Conservation (phyloP, 2,113 vertebrate genomes). For the Campylomormyrus tamandua region DNA sequence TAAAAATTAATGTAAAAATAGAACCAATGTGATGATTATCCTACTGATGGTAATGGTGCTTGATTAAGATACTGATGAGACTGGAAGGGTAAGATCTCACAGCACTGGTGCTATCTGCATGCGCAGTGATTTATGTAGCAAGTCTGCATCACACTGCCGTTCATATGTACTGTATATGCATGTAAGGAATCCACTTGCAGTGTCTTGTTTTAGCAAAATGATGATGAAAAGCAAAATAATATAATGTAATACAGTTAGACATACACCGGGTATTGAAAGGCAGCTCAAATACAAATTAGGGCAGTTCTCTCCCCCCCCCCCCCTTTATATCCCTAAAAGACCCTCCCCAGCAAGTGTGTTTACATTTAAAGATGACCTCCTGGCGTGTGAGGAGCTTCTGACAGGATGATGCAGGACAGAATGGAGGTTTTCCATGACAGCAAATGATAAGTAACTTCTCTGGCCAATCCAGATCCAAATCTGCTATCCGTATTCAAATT, state of each 20-base stretch:
- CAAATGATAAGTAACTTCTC: neutral
- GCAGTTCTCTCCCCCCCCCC: neutral
- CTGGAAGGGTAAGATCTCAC: neutral
- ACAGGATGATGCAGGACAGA: neutral
- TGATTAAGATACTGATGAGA: slow-evolving; percentile 10
- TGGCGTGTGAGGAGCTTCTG: neutral
- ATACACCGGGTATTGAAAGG: neutral
- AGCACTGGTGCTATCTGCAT: neutral
- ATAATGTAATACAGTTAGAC: neutral
- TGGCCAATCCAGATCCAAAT: neutral
- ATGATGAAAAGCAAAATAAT: neutral
- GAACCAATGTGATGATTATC: neutral
- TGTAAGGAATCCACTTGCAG: neutral
- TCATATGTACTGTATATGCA: neutral
- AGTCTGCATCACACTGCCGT: neutral
- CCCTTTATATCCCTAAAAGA: neutral
- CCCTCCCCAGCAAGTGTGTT: neutral
- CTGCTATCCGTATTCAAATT: neutral
- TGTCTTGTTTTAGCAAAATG: neutral
- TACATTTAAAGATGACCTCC: neutral
- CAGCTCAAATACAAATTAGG: neutral
- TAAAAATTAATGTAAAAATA: slow-evolving; percentile 12
- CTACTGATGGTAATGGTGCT: slow-evolving; percentile 5
- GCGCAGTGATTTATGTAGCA: neutral
- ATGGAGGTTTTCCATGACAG: neutral